These are phyloP conservation scores for Drosophila ohnishii DNA, from an alignment of 1,140 invertebrate species.

Conservation along the genomic window DNA sequence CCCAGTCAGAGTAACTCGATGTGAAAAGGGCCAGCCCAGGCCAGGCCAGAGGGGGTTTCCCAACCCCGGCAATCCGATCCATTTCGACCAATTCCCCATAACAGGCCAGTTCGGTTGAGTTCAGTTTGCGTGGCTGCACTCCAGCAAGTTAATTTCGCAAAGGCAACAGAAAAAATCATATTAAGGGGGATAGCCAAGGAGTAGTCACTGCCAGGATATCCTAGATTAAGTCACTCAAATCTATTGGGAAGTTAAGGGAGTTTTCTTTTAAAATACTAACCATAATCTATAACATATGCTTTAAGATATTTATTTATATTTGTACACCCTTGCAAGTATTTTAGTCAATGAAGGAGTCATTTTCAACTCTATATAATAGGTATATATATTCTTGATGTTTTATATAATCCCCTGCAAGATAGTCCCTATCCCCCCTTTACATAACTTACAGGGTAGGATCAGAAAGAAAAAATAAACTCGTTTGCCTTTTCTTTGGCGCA, in stretches of 20 bases:
- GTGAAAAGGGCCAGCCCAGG: conserved; percentile 5
- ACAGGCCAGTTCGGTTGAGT: conserved; percentile 31
- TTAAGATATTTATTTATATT: too few species aligned
- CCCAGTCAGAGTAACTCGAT: conserved; percentile 29
- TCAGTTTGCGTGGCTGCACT: conserved; percentile 78
- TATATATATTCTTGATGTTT: too few species aligned
- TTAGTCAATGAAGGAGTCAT: too few species aligned
- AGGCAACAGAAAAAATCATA: conserved; percentile 47
- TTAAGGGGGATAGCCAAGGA: background rate
- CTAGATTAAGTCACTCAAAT: background rate
- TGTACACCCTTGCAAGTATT: too few species aligned
- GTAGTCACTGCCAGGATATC: conserved; percentile 14
- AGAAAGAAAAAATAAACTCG: conserved; percentile 41
- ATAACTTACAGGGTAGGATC: conserved; percentile 5
- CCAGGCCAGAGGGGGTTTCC: background rate
- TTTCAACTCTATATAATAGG: too few species aligned
- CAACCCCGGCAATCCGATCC: conserved; percentile 6
- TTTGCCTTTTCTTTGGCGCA: conserved; percentile 64
- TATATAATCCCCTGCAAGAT: background rate
- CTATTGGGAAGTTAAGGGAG: too few species aligned
- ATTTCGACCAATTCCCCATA: conserved; percentile 25
- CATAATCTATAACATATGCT: too few species aligned
- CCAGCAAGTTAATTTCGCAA: conserved; percentile 71
- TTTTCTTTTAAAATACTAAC: too few species aligned
- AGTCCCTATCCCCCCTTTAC: background rate